phyloP scores from a whole-genome alignment of 2,113 vertebrate genomes.

The Erpornis zantholeuca region DNA sequence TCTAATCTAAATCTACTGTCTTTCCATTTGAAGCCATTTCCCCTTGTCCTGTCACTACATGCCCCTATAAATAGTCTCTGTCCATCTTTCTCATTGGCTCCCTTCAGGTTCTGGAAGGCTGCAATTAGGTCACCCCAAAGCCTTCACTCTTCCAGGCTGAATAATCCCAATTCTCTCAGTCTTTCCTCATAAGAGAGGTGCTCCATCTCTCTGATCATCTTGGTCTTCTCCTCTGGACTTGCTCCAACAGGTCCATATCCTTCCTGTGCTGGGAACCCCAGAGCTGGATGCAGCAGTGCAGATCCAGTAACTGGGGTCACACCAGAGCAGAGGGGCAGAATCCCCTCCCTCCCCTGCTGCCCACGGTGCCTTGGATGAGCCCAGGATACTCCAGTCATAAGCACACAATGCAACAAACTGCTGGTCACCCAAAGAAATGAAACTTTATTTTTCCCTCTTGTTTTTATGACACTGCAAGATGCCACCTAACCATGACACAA shows the following conservation, averaged over 20 bases:
- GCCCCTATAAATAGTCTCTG: background rate
- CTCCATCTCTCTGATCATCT: background rate
- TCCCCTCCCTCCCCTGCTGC: background rate
- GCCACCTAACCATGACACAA: background rate
- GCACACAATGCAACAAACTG: background rate
- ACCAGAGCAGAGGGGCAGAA: background rate
- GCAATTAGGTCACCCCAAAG: background rate
- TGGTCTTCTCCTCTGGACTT: background rate
- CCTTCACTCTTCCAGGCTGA: background rate
- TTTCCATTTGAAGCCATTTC: background rate
- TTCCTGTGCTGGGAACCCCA: background rate
- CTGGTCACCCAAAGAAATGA: background rate
- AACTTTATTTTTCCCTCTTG: background rate
- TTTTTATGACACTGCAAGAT: background rate
- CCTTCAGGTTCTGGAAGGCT: background rate
- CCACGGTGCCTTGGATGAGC: accelerated
- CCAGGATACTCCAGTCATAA: background rate
- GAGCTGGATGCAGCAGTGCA: background rate
- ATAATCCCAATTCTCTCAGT: background rate
- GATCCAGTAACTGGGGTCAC: accelerated
- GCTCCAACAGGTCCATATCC: background rate
- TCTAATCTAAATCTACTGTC: background rate
- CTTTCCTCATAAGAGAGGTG: background rate
- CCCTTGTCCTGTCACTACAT: background rate
- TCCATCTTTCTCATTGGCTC: background rate